Evolutionary conservation across 2,888 invertebrate genomes (phyloP).

Genomic region (Heliconius hortense): DNA sequence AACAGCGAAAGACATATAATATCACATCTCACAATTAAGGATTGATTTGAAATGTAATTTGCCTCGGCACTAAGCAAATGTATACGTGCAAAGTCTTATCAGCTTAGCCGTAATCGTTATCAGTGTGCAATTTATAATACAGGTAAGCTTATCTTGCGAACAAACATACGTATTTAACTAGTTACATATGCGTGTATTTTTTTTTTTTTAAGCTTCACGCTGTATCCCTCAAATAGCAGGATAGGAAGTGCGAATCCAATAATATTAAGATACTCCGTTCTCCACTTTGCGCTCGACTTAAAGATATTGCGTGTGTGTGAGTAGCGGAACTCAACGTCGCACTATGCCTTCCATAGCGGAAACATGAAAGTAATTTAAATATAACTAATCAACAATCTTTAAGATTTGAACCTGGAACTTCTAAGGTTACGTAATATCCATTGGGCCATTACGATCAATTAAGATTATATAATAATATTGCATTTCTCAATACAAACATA

Average conservation of each 20-base stretch:
- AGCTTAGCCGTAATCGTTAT: conserved; percentile 7
- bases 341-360: not conserved
- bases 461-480: conserved; percentile 18
- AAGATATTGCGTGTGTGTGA: not conserved
- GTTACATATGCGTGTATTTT: not conserved
- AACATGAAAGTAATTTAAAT: not conserved
- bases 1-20: not conserved
- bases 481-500: conserved; percentile 18
- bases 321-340: not conserved
- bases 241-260: not conserved
- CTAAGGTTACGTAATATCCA: not conserved
- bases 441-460: not conserved
- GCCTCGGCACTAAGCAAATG: not conserved
- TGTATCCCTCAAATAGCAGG: not conserved
- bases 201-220: not conserved
- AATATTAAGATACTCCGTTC: not conserved
- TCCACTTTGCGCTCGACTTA: not conserved
- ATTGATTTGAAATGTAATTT: conserved; percentile 6
- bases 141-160: conserved; percentile 12
- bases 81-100: conserved; percentile 24
- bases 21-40: not conserved
- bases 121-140: conserved; percentile 11
- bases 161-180: not conserved
- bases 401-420: too few species aligned
- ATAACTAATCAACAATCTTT: too few species aligned